Conservation (phyloP, 2,797 vertebrate genomes). For the Sebastes oblongus region DNA sequence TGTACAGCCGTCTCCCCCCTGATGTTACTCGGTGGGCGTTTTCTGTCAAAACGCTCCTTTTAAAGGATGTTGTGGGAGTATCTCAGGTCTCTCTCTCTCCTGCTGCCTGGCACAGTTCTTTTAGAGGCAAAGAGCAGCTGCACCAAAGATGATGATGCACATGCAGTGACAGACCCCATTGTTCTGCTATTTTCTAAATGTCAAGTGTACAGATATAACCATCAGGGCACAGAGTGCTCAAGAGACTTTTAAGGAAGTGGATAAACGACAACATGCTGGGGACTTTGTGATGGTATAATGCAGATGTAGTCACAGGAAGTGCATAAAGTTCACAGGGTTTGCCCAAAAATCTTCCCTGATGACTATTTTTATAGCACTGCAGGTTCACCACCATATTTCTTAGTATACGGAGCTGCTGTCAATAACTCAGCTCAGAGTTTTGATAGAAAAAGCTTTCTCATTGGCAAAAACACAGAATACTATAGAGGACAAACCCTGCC, state of each 20-base stretch:
- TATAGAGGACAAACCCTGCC: too few species aligned
- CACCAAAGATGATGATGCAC: conserved; percentile 2
- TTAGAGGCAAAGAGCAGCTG: conserved; percentile 34
- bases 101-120: conserved; percentile 1
- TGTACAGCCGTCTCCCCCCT: neutral
- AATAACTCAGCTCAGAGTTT: neutral
- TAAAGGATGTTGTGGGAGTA: neutral
- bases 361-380: neutral
- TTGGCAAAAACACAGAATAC: neutral
- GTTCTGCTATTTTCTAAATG: conserved; percentile 36
- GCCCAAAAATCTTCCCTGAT: neutral
- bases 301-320: neutral
- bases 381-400: neutral
- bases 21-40: neutral
- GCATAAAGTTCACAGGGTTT: neutral
- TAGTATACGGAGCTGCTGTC: neutral
- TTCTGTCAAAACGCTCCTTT: neutral
- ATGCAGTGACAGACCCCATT: conserved; percentile 10
- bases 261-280: neutral
- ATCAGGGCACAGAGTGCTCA: neutral
- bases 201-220: conserved; percentile 17
- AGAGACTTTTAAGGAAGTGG: neutral
- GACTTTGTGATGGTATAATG: neutral
- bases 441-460: neutral
- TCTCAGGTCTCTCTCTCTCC: neutral